A percentile compares a stretch with the other conserved stretches of the same genome.
Evolutionary conservation across 2,888 invertebrate species (phyloP).

Genomic region (Prionchulus punctatus): DNA sequence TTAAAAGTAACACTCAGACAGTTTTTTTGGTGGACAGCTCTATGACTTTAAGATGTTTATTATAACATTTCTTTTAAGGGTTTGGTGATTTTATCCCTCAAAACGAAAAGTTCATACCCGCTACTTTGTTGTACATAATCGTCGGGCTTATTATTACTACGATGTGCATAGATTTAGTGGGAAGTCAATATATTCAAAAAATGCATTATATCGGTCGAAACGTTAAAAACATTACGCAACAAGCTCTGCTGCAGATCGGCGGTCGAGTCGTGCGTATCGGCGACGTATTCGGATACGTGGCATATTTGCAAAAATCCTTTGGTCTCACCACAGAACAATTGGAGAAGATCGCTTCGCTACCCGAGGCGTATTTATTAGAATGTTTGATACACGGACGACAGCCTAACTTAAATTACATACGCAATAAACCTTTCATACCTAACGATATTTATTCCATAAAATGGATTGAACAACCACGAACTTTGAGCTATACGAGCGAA

Average conservation of each 20-base stretch:
- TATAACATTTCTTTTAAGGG: constrained; percentile 20
- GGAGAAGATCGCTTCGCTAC: constrained; percentile 28
- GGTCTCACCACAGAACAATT: constrained; percentile 31
- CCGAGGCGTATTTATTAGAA: constrained; percentile 31
- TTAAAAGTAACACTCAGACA: too few relatives aligned
- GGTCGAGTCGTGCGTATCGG: constrained; percentile 30
- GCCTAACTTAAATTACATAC: constrained; percentile 19
- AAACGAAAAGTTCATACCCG: constrained; percentile 27
- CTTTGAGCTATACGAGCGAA: constrained; percentile 28
- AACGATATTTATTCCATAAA: constrained; percentile 30
- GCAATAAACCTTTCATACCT: constrained; percentile 24
- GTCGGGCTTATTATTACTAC: constrained; percentile 30
- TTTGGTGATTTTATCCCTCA: constrained; percentile 32
- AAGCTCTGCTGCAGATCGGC: constrained; percentile 28
- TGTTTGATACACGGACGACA: constrained; percentile 31
- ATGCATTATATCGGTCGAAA: constrained; percentile 32
- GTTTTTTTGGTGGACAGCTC: too few relatives aligned
- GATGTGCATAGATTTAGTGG: constrained; percentile 32
- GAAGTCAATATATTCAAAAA: constrained; percentile 31
- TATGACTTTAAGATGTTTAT: too few relatives aligned
- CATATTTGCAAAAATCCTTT: constrained; percentile 27
- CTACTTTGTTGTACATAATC: constrained; percentile 29
- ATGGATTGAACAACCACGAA: constrained; percentile 33
- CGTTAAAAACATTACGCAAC: constrained; percentile 18
- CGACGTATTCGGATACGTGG: constrained; percentile 32